Evolutionary conservation across 2,888 invertebrate species (phyloP).

Genomic region (Colletes collaris): DNA sequence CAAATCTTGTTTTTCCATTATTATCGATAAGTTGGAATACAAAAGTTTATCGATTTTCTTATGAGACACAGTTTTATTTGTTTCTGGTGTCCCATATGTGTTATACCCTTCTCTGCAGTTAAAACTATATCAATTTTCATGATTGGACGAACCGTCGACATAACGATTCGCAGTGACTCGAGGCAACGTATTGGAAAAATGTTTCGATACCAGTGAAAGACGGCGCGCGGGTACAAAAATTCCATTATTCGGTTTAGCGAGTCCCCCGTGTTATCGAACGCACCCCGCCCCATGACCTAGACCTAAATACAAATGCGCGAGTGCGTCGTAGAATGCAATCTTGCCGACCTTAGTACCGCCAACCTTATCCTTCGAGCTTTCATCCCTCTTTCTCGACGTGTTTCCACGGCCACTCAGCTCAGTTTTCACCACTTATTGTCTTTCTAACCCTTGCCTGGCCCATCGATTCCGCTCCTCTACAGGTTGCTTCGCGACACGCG

Average conservation of each 20-base stretch:
- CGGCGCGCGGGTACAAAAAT: conserved; percentile 3
- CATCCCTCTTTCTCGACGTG: conserved; percentile 11
- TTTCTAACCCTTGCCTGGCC: background rate
- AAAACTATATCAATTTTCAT: too few relatives aligned
- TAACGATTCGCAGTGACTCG: background rate
- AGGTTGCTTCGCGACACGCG: background rate
- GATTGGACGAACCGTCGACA: too few relatives aligned
- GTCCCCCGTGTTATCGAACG: conserved; percentile 51
- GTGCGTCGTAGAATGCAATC: conserved; percentile 54
- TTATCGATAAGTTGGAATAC: too few relatives aligned
- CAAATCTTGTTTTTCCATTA: too few relatives aligned
- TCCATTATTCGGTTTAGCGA: conserved; percentile 7
- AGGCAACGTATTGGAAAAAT: background rate
- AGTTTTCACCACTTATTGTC: background rate
- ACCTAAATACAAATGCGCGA: conserved; percentile 54
- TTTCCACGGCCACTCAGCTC: background rate
- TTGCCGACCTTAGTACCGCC: conserved; percentile 37
- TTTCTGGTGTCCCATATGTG: too few relatives aligned
- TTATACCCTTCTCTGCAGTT: too few relatives aligned
- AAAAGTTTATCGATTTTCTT: too few relatives aligned
- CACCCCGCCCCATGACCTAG: conserved; percentile 62
- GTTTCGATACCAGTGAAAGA: background rate
- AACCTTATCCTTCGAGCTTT: conserved; percentile 17
- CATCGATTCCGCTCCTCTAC: background rate
- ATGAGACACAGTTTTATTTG: too few relatives aligned